Percentiles rank a stretch among this genome's conserved stretches.
Conservation (phyloP, 2,888 invertebrate genomes). For the Caenorhabditis sp. region DNA sequence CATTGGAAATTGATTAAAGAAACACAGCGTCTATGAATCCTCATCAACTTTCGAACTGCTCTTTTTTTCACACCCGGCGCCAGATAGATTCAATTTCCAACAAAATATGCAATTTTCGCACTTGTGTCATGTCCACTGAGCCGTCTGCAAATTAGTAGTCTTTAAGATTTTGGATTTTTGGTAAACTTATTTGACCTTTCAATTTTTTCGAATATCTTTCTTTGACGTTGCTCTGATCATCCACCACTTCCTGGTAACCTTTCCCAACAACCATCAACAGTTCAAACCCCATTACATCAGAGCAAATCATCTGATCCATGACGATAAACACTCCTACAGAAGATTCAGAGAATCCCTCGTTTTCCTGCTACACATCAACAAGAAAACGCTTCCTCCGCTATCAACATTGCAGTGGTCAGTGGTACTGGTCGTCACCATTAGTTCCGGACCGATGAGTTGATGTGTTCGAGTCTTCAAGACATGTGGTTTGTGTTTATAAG, state of each 20-base stretch:
- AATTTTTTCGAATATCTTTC: too few relatives aligned
- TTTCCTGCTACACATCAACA: background rate
- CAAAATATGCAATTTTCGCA: too few relatives aligned
- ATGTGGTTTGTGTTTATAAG: background rate
- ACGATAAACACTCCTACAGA: slow-evolving; percentile 10
- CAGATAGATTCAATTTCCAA: too few relatives aligned
- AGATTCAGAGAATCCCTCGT: background rate
- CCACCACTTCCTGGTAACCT: background rate
- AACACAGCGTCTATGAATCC: too few relatives aligned
- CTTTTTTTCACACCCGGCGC: too few relatives aligned
- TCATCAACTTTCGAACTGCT: too few relatives aligned
- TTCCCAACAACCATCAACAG: slow-evolving; percentile 1
- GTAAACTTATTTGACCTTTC: too few relatives aligned
- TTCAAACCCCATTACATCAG: slow-evolving; percentile 12
- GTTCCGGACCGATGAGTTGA: slow-evolving; percentile 23
- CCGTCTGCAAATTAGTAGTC: too few relatives aligned
- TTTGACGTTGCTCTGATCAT: background rate
- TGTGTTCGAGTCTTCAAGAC: background rate
- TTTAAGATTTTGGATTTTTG: too few relatives aligned
- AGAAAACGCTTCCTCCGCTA: background rate
- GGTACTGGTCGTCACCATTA: slow-evolving; percentile 41
- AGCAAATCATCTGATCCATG: slow-evolving; percentile 1
- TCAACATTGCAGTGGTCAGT: slow-evolving; percentile 4
- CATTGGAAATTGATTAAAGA: too few relatives aligned
- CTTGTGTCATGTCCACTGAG: too few relatives aligned